Base-by-base conservation (phyloP, 1,140 invertebrate species). In the Mesaphorura yosii region DNA sequence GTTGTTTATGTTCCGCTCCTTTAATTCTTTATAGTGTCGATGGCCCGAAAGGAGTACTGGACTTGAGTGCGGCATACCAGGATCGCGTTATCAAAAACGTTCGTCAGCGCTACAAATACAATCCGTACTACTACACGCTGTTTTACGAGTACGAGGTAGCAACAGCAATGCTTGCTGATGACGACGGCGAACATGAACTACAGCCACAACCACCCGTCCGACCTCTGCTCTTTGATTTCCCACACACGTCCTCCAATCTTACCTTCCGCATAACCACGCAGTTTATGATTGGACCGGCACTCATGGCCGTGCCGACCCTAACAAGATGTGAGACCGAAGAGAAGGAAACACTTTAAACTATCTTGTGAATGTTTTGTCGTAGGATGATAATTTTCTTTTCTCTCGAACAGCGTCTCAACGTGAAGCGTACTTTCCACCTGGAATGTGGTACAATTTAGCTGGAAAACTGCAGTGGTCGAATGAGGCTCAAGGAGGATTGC, bases 241-340 rank as follows among this genome's bases (percentile, higher is more conserved):
- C 45, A 23, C 7, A 40, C 25, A 22, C 17, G n/a, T 20, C 25
- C 10, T 12, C 15, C 19, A 42, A 25, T 14, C 29, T 45, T 26
- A 28, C 45, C 2, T 39, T 39, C 41, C 29, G 31, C n/a, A 4
- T 56, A 12, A 25, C 27, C 7, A 48, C 50, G 25, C 58, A 59
- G 39, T 59, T 59, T 42, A 59, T 59, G 58, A 55, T 59, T 25
- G 58, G 58, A 7, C 17, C 37, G 7, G 53, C 53, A 2, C 19
- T 59, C 5, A 44, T 59, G 27, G 58, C 53, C 10, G 50, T 47
- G 1, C 58, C 58, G 20, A 59, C 53, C 15, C 25, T 59, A 10
- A n/a, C 51, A 3, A 23, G 14, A 55, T 38, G 58, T 56, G 34
- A 1, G 22, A 44, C 4, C 34, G 39, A 34, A 19, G 17, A 28